Conservation (phyloP, 1,140 invertebrate species). For the Drosophila seguyi region DNA sequence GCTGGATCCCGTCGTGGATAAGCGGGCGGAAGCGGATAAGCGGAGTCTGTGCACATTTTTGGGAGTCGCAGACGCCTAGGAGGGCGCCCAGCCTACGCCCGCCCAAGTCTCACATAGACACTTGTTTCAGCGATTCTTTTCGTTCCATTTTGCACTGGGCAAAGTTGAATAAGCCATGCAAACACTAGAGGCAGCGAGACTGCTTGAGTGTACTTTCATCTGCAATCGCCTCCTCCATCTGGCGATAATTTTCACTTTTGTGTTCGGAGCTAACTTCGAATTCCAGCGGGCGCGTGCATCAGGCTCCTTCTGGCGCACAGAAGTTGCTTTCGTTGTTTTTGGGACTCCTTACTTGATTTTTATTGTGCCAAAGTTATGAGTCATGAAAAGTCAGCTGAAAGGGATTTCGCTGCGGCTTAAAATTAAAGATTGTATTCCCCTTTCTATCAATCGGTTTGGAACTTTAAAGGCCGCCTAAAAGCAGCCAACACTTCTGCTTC, state of each 20-base stretch:
- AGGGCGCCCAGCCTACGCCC: slow-evolving; percentile 52
- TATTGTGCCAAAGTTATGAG: slow-evolving; percentile 13
- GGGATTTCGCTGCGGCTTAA: slow-evolving; percentile 4
- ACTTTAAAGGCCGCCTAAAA: slow-evolving; percentile 60
- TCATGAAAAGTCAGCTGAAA: slow-evolving; percentile 5
- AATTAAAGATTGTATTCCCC: background rate
- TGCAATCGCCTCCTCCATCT: slow-evolving; percentile 11
- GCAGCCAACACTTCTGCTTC: slow-evolving; percentile 44
- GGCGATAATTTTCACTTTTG: slow-evolving; percentile 79
- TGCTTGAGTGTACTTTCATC: slow-evolving; percentile 43
- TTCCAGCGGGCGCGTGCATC: slow-evolving; percentile 43
- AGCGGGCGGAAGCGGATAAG: slow-evolving; percentile 69
- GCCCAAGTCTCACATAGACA: slow-evolving; percentile 49
- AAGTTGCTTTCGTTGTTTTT: slow-evolving; percentile 7
- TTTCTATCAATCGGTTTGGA: background rate
- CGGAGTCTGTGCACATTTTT: slow-evolving; percentile 76
- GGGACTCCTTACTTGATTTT: slow-evolving; percentile 18
- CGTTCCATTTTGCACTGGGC: slow-evolving; percentile 40
- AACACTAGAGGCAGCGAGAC: slow-evolving; percentile 62
- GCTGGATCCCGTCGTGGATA: slow-evolving; percentile 29
- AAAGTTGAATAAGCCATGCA: slow-evolving; percentile 74
- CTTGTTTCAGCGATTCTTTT: slow-evolving; percentile 51
- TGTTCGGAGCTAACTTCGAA: slow-evolving; percentile 46
- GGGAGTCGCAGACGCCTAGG: slow-evolving; percentile 79
- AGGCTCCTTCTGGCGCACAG: slow-evolving; percentile 37